Evolutionary conservation across 2,888 invertebrate genomes (phyloP), one percentile per base, ranked within the genome.

Genomic region (Catocala sponsa): DNA sequence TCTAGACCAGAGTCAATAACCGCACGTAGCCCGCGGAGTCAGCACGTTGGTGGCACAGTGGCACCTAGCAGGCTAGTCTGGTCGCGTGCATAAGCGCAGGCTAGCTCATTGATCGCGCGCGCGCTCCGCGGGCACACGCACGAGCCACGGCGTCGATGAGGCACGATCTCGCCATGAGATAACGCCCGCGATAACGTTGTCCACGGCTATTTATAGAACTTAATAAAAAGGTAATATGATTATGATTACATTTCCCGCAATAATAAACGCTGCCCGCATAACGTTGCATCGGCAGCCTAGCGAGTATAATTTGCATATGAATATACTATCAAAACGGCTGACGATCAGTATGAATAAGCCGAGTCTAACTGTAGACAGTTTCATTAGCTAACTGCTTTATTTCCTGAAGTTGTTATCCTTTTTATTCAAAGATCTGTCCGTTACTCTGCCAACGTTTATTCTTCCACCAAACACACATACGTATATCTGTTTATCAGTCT

Each of bases 131-230:
- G 64, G 65, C 69, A 72, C 74, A 73, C 70, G 72, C 76, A 74
- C 75, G 65, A 72, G 66, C 71, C 75, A 66, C 72, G 67, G 71
- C 69, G 66, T 65, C 77, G 65, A 71, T 78, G 70, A 77, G 70
- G 68, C 76, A 78, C 75, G 87, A 90, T 91, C 88, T 92, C 87
- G 90, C 91, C 89, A 90, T 90, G 90, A 92, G 92, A 94, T 93
- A 94, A 91, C 91, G 88, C 84, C 83, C 80, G 84, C 84, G 94
- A 93, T 94, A 94, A 91, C 91, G 87, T 85, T 88, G 85, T 82
- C 84, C 79, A 73, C 65, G 72, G 79, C 81, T 94, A 94, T 91
- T 91, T 91, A 90, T 92, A 93, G 91, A 90, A 87, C 80, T 84
- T 84, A 87, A 89, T 90, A 91, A 92, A 91, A 92, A 91, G 87